Conservation (phyloP, 2,797 vertebrate species). For the Thamnophis elegans region DNA sequence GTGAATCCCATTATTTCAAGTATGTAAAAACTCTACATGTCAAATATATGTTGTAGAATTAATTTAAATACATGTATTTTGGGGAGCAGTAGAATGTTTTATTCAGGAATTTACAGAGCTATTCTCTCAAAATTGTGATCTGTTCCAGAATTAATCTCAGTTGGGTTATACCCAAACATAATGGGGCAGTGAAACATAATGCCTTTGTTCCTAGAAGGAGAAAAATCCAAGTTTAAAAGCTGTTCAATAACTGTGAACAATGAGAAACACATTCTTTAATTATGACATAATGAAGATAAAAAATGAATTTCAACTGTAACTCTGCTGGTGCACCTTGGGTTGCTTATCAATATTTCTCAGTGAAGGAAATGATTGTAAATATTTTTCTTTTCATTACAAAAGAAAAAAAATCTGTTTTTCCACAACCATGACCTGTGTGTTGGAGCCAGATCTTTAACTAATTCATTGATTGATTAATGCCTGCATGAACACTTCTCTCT, state of each 20-base stretch:
- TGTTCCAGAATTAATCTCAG: constrained; percentile 15
- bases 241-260: constrained; percentile 44
- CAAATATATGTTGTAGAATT: background rate
- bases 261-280: constrained; percentile 16
- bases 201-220: background rate
- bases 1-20: background rate
- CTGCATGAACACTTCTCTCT: constrained; percentile 27
- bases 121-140: constrained; percentile 23
- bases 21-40: background rate
- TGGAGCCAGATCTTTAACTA: constrained; percentile 51
- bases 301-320: constrained; percentile 56
- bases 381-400: constrained; percentile 40
- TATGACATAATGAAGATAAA: constrained; percentile 47
- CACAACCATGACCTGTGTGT: constrained; percentile 64
- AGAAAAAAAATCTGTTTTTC: constrained; percentile 66
- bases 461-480: constrained; percentile 40
- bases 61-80: background rate
- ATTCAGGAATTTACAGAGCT: background rate
- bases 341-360: constrained; percentile 61
- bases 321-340: constrained; percentile 17
- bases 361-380: constrained; percentile 56
- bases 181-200: background rate
- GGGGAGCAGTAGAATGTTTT: background rate
- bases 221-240: constrained; percentile 3
- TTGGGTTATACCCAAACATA: background rate